These are phyloP conservation scores for Chaetophractus vellerosus DNA, from an alignment of 2,797 vertebrate genomes.

Conservation along the genomic window DNA sequence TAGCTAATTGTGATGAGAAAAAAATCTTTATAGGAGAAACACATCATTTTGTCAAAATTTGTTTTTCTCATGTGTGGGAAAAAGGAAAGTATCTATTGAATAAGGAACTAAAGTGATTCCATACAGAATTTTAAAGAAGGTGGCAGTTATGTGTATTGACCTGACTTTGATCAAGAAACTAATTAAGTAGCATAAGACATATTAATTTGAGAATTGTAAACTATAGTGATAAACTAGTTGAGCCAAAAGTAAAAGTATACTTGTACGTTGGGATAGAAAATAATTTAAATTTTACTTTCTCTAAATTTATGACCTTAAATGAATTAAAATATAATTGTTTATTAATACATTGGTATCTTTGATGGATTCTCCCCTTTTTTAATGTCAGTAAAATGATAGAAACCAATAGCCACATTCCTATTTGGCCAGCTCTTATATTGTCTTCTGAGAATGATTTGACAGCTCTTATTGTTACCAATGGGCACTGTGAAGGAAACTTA, in stretches of 20 bases:
- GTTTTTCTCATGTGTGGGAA: not conserved
- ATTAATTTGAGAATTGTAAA: not conserved
- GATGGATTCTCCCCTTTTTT: not conserved
- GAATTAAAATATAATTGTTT: not conserved
- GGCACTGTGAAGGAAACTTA: not conserved
- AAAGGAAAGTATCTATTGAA: not conserved
- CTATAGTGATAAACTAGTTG: not conserved
- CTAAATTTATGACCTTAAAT: not conserved
- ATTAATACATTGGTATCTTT: not conserved
- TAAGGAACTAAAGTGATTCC: not conserved
- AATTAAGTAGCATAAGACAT: not conserved
- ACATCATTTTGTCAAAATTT: not conserved
- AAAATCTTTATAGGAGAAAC: not conserved
- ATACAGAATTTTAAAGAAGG: not conserved
- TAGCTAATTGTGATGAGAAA: conserved; percentile 3
- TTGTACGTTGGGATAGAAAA: not conserved
- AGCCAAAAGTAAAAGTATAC: not conserved
- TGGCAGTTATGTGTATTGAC: not conserved
- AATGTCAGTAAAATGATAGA: not conserved
- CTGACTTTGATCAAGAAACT: not conserved
- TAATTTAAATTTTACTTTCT: not conserved
- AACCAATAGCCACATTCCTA: not conserved
- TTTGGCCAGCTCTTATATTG: not conserved
- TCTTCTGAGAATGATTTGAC: not conserved
- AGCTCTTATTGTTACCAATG: not conserved